A percentile compares a stretch with the other conserved stretches of the same genome.
phyloP scores from a whole-genome alignment of 2,888 invertebrate species.

The Entomobrya proxima region DNA sequence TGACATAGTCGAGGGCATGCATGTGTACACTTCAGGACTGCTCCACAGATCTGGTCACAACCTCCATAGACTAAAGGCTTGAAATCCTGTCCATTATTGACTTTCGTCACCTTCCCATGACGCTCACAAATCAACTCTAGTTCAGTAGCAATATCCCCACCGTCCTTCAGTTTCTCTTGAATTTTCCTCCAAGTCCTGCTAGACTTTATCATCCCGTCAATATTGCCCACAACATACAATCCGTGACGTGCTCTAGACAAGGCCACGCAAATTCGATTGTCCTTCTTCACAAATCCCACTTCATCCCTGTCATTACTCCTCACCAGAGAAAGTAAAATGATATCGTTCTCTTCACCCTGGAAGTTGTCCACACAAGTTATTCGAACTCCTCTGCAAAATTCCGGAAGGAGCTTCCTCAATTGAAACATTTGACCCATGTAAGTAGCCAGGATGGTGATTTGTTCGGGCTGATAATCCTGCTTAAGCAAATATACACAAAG shows the following conservation, averaged over 20 bases:
- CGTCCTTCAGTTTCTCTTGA: constrained; percentile 56
- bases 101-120: constrained; percentile 63
- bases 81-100: constrained; percentile 51
- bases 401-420: constrained; percentile 79
- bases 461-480: constrained; percentile 81
- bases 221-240: constrained; percentile 86
- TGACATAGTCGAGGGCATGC: constrained; percentile 82
- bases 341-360: constrained; percentile 88
- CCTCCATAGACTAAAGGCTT: constrained; percentile 80
- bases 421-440: constrained; percentile 85
- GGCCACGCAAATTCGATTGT: constrained; percentile 87
- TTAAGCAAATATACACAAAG: constrained; percentile 82
- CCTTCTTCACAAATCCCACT: constrained; percentile 84
- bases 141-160: constrained; percentile 65
- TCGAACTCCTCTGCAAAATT: constrained; percentile 74
- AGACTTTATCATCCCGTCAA: constrained; percentile 75
- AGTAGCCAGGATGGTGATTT: constrained; percentile 86
- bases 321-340: constrained; percentile 87
- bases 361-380: constrained; percentile 87
- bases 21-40: constrained; percentile 82
- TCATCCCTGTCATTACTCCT: constrained; percentile 84
- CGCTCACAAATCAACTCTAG: constrained; percentile 72
- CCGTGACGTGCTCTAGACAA: constrained; percentile 85
- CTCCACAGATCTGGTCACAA: constrained; percentile 80
- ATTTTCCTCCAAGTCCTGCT: constrained; percentile 75